Conservation (phyloP, 1,140 invertebrate genomes). For the Oppia nitens region DNA sequence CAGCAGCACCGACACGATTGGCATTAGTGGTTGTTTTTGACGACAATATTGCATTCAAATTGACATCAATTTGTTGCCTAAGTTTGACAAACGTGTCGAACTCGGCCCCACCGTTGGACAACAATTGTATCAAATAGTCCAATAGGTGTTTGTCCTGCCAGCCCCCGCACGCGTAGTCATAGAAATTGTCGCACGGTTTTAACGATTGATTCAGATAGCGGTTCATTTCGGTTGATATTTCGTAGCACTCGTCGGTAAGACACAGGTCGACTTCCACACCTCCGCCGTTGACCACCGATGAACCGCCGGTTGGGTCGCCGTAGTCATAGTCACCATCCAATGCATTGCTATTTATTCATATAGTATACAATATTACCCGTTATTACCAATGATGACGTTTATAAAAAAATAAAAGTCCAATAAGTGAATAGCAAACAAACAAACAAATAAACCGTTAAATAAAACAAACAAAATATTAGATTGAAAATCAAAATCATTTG, state of each 20-base stretch:
- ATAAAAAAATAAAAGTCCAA: neutral
- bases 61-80: constrained; percentile 4
- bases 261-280: neutral
- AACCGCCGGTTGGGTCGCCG: neutral
- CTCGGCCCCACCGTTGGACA: constrained; percentile 10
- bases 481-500: no score
- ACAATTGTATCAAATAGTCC: constrained; percentile 6
- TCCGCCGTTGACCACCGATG: no score
- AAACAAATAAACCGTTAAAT: no score
- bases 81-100: constrained; percentile 12
- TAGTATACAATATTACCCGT: neutral
- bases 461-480: no score
- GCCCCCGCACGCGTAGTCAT: constrained; percentile 36
- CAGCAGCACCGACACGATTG: neutral
- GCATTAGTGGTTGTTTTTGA: neutral
- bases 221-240: constrained; percentile 4
- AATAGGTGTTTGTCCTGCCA: constrained; percentile 27
- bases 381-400: neutral
- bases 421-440: no score
- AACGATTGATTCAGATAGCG: constrained; percentile 18
- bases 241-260: neutral
- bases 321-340: neutral
- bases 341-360: neutral
- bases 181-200: constrained; percentile 39
- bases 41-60: neutral